phyloP scores from a whole-genome alignment of 2,797 vertebrate species.

The Sciurus carolinensis region DNA sequence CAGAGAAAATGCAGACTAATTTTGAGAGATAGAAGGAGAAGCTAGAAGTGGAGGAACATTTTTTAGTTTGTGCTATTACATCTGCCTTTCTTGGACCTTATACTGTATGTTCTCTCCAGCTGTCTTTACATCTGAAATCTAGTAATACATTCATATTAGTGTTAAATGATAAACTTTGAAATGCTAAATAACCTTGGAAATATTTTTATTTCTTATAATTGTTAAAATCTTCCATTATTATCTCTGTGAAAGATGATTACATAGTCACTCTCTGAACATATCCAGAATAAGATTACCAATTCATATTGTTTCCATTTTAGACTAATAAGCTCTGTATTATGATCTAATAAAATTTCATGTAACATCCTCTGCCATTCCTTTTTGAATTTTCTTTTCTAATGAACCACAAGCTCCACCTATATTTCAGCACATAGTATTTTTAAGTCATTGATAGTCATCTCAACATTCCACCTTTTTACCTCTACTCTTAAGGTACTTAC shows the following conservation, averaged over 20 bases:
- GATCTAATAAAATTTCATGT: not conserved
- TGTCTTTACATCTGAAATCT: not conserved
- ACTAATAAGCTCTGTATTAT: not conserved
- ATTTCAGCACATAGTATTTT: not conserved
- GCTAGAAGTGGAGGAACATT: not conserved
- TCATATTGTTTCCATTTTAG: not conserved
- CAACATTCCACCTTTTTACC: not conserved
- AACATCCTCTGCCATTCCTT: not conserved
- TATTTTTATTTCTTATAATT: not conserved
- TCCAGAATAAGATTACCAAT: not conserved
- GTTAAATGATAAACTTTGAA: not conserved
- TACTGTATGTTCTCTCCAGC: not conserved
- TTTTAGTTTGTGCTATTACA: not conserved
- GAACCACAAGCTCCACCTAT: not conserved
- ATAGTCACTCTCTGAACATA: not conserved
- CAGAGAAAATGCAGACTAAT: not conserved
- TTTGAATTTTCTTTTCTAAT: slow-evolving; percentile 7
- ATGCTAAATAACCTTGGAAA: not conserved
- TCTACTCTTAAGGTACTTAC: not conserved
- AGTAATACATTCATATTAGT: not conserved
- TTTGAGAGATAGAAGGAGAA: slow-evolving; percentile 15
- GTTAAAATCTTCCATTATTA: not conserved
- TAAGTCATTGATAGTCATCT: not conserved
- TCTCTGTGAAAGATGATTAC: not conserved
- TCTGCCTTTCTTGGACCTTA: not conserved